Base-by-base conservation (phyloP, 2,797 vertebrate genomes). In the Mallotus villosus region DNA sequence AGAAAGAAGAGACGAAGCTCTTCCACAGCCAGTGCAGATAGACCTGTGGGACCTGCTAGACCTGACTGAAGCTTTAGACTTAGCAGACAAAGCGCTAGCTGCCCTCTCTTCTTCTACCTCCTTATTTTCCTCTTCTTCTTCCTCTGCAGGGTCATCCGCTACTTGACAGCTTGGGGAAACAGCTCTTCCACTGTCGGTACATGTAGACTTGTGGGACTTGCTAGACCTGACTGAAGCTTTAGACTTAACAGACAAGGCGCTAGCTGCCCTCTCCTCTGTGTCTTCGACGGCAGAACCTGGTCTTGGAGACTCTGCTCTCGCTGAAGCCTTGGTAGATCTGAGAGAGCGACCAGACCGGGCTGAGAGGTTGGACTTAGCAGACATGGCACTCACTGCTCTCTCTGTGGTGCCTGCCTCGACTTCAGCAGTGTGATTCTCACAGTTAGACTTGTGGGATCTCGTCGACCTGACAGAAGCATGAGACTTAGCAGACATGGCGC, bases 171-270 rank as follows among this genome's bases (percentile, higher is more conserved):
- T 37, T 37, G 34, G 34, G 1, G 34, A 37, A 37, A 37, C 34
- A 37, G 34, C 34, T 11, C 9, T 37, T 37, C 34, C 34, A 11
- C 34, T 37, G 34, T 37, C 9, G 8, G 34, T 85, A 12, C 74
- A 74, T 64, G 82, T 85, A 16, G 78, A 84, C 76, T 82, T 87
- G 49, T 78, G 77, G 70, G 86, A 86, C 22, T 59, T 68, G 4
- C 2, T 78, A 53, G 90, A 92, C 68, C 77, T 90, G 14, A 58
- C 78, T 19, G 93, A 91, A 22, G 64, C 74, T 22, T 78, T 84
- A 6, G 86, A 86, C 68, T 84, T 85, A 0, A 41, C 74, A 37
- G 89, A 90, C 73, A 82, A 59, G 22, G 68, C 85, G 70, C 90
- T 92, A 0, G 34, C 4, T 63, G 74, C 4, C 0, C 80, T 71